A percentile compares a stretch with the other conserved stretches of the same genome.
Conservation (phyloP, 1,140 invertebrate species). For the Drosophila rhopaloa region DNA sequence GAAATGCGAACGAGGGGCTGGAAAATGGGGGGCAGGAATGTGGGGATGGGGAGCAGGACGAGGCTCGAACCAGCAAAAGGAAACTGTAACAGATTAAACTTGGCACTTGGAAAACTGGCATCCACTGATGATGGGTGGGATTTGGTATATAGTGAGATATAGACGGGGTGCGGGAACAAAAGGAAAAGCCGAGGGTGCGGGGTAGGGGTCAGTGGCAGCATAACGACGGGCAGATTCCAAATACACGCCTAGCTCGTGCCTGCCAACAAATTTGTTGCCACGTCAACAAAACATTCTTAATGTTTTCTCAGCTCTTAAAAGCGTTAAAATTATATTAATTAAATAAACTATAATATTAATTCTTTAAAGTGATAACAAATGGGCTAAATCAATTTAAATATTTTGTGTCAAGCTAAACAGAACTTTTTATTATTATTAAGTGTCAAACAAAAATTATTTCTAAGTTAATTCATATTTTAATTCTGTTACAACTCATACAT, state of each 20-base stretch:
- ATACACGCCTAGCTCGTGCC: constrained; percentile 56
- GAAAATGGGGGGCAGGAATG: constrained; percentile 8
- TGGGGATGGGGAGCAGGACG: constrained; percentile 32
- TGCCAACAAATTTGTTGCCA: constrained; percentile 55
- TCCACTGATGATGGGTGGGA: constrained; percentile 26
- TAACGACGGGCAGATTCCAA: constrained; percentile 25
- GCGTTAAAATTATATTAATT: background rate
- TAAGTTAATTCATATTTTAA: background rate
- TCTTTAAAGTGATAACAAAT: too few relatives aligned
- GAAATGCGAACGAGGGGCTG: constrained; percentile 48
- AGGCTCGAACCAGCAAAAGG: constrained; percentile 65
- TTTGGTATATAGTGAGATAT: constrained; percentile 12
- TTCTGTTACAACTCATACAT: background rate
- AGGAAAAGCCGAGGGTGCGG: background rate
- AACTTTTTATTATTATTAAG: background rate
- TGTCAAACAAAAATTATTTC: background rate
- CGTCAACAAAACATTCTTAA: constrained; percentile 12
- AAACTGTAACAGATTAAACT: constrained; percentile 79
- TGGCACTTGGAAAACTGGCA: constrained; percentile 67
- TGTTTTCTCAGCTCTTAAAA: background rate
- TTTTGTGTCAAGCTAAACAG: background rate
- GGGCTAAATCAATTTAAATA: background rate
- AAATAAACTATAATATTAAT: background rate
- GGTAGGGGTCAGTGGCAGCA: constrained; percentile 13
- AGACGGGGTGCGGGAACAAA: constrained; percentile 4